Conservation (phyloP, 2,797 vertebrate genomes). For the Euphonia xanthogaster region DNA sequence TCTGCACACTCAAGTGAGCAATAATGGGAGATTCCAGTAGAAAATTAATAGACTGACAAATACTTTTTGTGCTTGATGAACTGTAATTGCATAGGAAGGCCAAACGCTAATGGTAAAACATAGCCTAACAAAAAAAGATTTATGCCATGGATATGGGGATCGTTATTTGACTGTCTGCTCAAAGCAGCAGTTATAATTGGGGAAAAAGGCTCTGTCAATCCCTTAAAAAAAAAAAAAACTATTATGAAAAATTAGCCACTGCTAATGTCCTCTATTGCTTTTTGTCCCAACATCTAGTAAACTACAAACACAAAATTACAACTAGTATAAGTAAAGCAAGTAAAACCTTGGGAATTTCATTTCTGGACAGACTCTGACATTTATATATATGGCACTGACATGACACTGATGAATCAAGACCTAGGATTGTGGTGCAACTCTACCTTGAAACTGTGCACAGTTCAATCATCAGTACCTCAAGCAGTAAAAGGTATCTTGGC, state of each 20-base stretch:
- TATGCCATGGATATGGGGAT: conserved; percentile 9
- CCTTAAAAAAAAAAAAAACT: neutral
- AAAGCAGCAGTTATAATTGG: neutral
- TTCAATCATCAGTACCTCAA: neutral
- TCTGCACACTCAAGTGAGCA: conserved; percentile 10
- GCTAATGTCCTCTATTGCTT: neutral
- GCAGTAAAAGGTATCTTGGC: neutral
- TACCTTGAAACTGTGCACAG: neutral
- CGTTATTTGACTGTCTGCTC: conserved; percentile 35
- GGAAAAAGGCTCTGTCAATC: neutral
- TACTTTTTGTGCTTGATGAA: conserved; percentile 50
- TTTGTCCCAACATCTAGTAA: neutral
- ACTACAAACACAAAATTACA: neutral
- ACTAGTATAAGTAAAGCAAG: neutral
- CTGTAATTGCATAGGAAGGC: conserved; percentile 57
- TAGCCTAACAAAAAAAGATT: conserved; percentile 29
- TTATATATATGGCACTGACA: neutral
- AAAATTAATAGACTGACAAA: conserved; percentile 64
- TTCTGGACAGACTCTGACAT: neutral
- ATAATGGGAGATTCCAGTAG: conserved; percentile 42
- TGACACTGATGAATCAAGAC: neutral
- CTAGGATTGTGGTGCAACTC: neutral
- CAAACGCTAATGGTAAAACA: conserved; percentile 33
- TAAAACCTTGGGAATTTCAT: neutral
- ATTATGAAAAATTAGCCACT: neutral